Percentiles rank a stretch among this genome's conserved stretches.
Evolutionary conservation across 1,140 invertebrate genomes (phyloP).

Genomic region (Arion vulgaris): DNA sequence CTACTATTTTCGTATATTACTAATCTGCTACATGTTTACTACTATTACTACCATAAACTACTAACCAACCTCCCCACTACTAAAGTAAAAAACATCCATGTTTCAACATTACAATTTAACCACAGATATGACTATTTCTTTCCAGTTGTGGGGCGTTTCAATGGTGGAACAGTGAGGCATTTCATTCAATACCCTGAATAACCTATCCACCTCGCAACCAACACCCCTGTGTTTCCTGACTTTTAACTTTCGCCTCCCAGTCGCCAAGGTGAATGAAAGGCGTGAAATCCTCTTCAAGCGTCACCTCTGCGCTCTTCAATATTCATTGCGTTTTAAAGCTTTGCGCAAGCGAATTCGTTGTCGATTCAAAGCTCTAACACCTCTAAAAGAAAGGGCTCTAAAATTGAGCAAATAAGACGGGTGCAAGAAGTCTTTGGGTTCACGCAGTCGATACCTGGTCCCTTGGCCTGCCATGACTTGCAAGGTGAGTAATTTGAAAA

Average conservation of each 20-base stretch:
- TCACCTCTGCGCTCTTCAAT: background rate
- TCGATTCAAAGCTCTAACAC: background rate
- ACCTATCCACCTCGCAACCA: background rate
- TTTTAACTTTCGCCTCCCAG: background rate
- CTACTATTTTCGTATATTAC: no score
- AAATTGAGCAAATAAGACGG: background rate
- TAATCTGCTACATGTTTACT: background rate
- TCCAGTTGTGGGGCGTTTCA: no score
- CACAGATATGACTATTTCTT: no score
- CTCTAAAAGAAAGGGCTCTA: slow-evolving; percentile 5
- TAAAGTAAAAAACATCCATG: no score
- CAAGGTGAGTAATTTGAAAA: no score
- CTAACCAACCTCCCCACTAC: no score
- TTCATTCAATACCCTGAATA: background rate
- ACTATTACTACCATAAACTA: slow-evolving; percentile 5
- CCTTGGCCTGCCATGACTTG: background rate
- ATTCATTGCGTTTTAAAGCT: background rate
- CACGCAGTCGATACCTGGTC: background rate
- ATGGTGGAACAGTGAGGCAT: no score
- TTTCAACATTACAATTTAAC: no score
- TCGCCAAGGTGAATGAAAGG: background rate
- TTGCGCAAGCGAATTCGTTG: background rate
- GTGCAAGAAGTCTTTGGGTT: background rate
- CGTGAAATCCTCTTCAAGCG: background rate
- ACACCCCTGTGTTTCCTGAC: slow-evolving; percentile 3